phyloP scores from a whole-genome alignment of 2,797 vertebrate genomes.

The Acropternis orthonyx region DNA sequence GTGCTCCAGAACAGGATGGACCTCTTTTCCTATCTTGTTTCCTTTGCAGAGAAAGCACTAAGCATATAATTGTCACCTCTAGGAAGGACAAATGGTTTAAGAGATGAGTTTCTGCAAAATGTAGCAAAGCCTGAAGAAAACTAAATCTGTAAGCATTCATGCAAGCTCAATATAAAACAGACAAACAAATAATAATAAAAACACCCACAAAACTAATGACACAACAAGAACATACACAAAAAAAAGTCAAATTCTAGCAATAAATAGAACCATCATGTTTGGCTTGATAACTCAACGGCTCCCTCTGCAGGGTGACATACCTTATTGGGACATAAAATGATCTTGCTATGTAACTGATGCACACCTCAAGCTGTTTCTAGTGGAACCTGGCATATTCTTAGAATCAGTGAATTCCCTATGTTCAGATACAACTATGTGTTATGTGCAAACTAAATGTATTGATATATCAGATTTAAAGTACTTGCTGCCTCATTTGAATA shows the following conservation, averaged over 20 bases:
- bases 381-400: background rate
- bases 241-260: background rate
- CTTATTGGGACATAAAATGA: background rate
- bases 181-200: background rate
- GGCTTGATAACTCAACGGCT: background rate
- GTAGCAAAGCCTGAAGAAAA: background rate
- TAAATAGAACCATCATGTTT: background rate
- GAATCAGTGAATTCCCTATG: background rate
- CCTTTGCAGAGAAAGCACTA: background rate
- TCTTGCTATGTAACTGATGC: background rate
- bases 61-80: background rate
- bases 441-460: background rate
- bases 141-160: background rate
- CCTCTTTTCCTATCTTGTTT: background rate
- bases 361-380: background rate
- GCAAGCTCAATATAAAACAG: background rate
- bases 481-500: background rate
- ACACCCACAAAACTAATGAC: background rate
- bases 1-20: background rate
- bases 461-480: background rate
- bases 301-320: constrained; percentile 32
- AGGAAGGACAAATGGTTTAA: background rate
- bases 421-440: background rate
- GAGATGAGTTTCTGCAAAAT: background rate
- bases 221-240: background rate